Conservation (phyloP, 2,113 vertebrate species). For the Isurus oxyrinchus region DNA sequence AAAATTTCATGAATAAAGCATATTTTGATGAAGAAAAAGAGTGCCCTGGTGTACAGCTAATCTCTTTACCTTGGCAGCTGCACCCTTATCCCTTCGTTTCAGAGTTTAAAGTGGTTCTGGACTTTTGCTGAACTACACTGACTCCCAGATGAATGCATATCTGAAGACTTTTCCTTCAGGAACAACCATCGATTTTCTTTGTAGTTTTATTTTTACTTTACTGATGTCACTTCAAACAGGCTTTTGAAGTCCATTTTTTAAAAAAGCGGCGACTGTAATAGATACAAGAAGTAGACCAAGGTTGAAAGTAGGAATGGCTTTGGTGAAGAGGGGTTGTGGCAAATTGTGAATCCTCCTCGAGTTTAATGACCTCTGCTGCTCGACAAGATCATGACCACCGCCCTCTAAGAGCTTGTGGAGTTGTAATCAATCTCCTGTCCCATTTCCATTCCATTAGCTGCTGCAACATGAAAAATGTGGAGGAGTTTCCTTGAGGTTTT, state of each 20-base stretch:
- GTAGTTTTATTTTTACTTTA: not conserved
- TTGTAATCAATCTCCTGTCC: not conserved
- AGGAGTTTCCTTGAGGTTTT: not conserved
- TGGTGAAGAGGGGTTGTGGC: not conserved
- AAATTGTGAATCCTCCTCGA: not conserved
- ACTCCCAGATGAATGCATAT: not conserved
- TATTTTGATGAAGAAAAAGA: too few relatives aligned
- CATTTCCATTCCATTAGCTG: not conserved
- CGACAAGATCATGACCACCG: not conserved
- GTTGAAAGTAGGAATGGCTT: not conserved
- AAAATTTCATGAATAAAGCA: too few relatives aligned
- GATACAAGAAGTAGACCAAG: not conserved
- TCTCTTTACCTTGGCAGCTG: not conserved
- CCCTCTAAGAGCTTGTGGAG: not conserved
- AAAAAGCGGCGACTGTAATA: not conserved
- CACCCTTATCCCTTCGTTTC: not conserved
- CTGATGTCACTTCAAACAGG: not conserved
- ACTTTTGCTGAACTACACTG: not conserved
- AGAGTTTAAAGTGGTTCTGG: not conserved
- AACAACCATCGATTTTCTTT: not conserved
- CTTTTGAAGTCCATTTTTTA: not conserved
- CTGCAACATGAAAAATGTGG: not conserved
- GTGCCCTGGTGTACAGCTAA: not conserved
- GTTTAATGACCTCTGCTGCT: not conserved
- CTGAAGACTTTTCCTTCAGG: not conserved